Base-by-base conservation (phyloP, 1,140 invertebrate genomes). In the Cydia fagiglandana region DNA sequence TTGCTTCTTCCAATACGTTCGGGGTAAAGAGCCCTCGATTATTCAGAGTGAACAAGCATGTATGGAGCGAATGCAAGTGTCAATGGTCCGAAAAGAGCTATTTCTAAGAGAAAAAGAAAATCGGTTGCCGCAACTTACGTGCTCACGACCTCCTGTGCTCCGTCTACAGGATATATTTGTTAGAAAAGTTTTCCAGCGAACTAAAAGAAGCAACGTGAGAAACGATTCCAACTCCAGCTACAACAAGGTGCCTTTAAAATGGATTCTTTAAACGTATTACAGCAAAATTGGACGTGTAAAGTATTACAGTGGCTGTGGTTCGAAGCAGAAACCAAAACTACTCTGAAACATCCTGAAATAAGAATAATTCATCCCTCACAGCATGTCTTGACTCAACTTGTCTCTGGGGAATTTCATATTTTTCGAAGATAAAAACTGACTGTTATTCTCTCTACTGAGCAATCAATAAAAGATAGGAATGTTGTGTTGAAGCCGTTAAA, bases 41-140 rank as follows among this genome's bases (percentile, higher is more conserved):
- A 88, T 89, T 88, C 85, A 85, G 79, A 80, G 80, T 82, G 79
- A 82, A 80, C 81, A 80, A 83, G 76, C 77, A 78, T 75, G 81
- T 81, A 79, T 81, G 83, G 80, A 83, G 76, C 80, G 80, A 84
- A 79, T 82, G 80, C 81, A 81, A 79, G 70, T 82, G 80, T 82
- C 82, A 83, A 84, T 87, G 82, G 83, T 85, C 81, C 80, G 83
- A 86, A 88, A 87, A 87, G 82, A 86, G 84, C 86, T 89, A 88
- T 87, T 87, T 87, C 81, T 83, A 86, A 70, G 75, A 74, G 74
- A 82, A 81, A 82, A 80, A 84, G 80, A 83, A 87, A 85, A 86
- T 85, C 84, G 79, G 75, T 50, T 75, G 77, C 73, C 73, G 73
- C 45, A 47, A 68, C 56, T 73, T 74, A 82, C 78, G 78, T 78